Evolutionary conservation across 2,888 invertebrate genomes (phyloP).

Genomic region (Anarsia innoxiella): DNA sequence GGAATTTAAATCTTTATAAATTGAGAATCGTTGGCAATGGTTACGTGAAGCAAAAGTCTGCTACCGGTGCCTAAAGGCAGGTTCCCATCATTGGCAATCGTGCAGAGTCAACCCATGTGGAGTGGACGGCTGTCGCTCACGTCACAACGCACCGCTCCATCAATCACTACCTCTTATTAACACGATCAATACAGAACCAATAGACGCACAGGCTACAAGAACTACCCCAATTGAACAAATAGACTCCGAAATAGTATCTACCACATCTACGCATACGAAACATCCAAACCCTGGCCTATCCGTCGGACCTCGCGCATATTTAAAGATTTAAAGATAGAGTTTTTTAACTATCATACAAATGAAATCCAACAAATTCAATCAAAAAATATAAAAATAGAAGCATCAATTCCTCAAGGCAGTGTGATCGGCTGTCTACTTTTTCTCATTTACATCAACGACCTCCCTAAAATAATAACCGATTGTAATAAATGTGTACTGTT

Average conservation of each 20-base stretch:
- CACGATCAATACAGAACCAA: background rate
- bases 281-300: background rate
- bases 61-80: background rate
- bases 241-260: background rate
- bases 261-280: background rate
- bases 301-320: background rate
- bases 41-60: background rate
- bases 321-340: too few relatives aligned
- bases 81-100: background rate
- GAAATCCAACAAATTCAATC: too few relatives aligned
- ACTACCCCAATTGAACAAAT: background rate
- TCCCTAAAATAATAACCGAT: too few relatives aligned
- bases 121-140: background rate
- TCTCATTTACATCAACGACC: too few relatives aligned
- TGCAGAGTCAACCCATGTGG: background rate
- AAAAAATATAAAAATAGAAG: too few relatives aligned
- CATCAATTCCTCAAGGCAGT: too few relatives aligned
- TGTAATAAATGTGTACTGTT: too few relatives aligned
- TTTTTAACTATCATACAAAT: too few relatives aligned
- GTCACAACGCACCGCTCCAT: background rate
- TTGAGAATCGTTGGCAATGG: slow-evolving; percentile 1
- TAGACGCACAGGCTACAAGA: background rate
- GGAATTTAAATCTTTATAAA: background rate
- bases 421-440: too few relatives aligned
- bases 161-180: background rate